phyloP scores from a whole-genome alignment of 1,140 invertebrate genomes.

The Muscidifurax raptorellus region DNA sequence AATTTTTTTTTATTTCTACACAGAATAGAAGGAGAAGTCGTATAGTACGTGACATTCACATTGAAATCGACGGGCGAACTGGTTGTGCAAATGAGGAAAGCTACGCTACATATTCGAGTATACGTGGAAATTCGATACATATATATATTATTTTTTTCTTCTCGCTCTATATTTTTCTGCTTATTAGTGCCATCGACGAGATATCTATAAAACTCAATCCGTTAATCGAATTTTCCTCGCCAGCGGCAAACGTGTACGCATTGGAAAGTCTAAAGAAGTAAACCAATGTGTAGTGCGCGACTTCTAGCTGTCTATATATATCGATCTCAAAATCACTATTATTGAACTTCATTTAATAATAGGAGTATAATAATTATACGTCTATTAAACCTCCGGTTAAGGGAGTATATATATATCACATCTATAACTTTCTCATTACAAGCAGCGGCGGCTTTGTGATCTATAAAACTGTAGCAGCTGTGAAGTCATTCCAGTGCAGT shows the following conservation, averaged over 20 bases:
- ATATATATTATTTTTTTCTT: too few species aligned
- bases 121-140: neutral
- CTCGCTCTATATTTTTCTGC: neutral
- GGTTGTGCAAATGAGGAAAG: conserved; percentile 18
- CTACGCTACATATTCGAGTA: neutral
- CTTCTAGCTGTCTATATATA: neutral
- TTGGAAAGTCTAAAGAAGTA: neutral
- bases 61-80: neutral
- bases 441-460: neutral
- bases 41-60: neutral
- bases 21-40: too few species aligned
- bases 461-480: neutral
- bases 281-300: neutral
- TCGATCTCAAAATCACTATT: neutral
- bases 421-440: too few species aligned
- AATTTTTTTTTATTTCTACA: neutral
- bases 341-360: neutral
- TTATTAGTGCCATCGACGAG: neutral
- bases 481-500: conserved; percentile 27
- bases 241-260: neutral
- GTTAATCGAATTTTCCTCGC: neutral
- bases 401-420: too few species aligned
- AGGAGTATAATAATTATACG: too few species aligned
- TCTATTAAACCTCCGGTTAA: too few species aligned
- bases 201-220: neutral